phyloP scores from a whole-genome alignment of 2,797 vertebrate species.

The Tarsius wallacei region DNA sequence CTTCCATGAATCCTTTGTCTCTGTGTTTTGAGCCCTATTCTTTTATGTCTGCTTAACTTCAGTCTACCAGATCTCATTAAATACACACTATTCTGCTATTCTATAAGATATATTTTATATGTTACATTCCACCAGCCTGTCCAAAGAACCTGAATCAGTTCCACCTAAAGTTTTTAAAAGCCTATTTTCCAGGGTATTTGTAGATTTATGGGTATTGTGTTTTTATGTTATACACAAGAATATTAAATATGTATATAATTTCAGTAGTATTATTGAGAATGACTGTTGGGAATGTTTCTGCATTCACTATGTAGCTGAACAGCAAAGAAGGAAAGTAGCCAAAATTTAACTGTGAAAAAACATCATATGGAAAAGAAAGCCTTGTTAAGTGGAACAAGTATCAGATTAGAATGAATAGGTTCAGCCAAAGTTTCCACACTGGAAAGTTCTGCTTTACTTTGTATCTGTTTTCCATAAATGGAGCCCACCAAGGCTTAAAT shows the following conservation, averaged over 20 bases:
- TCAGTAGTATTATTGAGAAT: neutral
- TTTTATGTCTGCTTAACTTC: neutral
- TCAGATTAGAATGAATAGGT: neutral
- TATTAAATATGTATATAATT: neutral
- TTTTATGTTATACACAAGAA: neutral
- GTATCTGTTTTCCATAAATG: neutral
- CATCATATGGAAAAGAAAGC: neutral
- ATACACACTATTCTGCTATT: neutral
- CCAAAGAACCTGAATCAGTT: conserved; percentile 42
- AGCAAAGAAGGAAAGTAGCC: conserved; percentile 24
- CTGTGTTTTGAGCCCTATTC: neutral
- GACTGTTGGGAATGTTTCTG: neutral
- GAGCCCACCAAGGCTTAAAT: neutral
- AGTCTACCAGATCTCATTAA: neutral
- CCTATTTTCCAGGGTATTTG: neutral
- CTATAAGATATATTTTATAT: conserved; percentile 1
- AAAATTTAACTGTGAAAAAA: conserved; percentile 36
- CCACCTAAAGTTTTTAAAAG: neutral
- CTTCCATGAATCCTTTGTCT: neutral
- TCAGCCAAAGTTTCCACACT: conserved; percentile 45
- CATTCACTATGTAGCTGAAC: neutral
- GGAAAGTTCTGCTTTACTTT: neutral
- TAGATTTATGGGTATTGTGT: neutral
- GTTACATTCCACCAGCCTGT: conserved; percentile 6
- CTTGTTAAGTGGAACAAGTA: neutral